Percentiles rank a stretch among this genome's conserved stretches.
These are phyloP conservation scores for Danaus chrysippus DNA, from an alignment of 2,888 invertebrate species.

Conservation along the genomic window DNA sequence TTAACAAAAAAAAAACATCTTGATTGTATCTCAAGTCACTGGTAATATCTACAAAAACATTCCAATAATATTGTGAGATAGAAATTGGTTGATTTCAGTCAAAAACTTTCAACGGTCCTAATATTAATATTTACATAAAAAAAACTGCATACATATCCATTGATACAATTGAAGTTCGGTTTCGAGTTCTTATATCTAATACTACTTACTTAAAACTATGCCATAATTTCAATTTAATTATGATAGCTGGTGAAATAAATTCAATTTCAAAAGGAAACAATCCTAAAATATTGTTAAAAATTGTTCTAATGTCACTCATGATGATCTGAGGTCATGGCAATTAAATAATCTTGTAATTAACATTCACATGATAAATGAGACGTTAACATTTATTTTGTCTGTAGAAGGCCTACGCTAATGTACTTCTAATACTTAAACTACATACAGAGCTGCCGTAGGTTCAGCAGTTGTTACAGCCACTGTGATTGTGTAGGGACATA, in stretches of 20 bases:
- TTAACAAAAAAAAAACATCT: background rate
- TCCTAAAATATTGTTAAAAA: slow-evolving; percentile 9
- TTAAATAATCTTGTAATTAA: too few relatives aligned
- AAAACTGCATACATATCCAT: slow-evolving; percentile 17
- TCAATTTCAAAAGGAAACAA: slow-evolving; percentile 17
- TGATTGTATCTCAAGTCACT: slow-evolving; percentile 3
- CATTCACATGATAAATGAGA: slow-evolving; percentile 59
- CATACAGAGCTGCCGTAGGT: slow-evolving; percentile 37
- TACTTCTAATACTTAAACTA: slow-evolving; percentile 46
- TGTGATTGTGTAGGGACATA: slow-evolving; percentile 29
- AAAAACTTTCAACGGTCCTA: slow-evolving; percentile 23
- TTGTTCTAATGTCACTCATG: slow-evolving; percentile 16
- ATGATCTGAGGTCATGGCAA: too few relatives aligned
- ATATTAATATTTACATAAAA: slow-evolving; percentile 30
- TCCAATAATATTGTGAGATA: slow-evolving; percentile 37
- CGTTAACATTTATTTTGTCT: slow-evolving; percentile 66
- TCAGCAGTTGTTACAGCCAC: slow-evolving; percentile 16
- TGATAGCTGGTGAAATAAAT: slow-evolving; percentile 3
- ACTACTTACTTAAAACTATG: slow-evolving; percentile 4
- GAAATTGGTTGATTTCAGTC: slow-evolving; percentile 34
- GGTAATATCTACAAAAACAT: slow-evolving; percentile 4
- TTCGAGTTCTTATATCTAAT: slow-evolving; percentile 17
- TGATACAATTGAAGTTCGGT: slow-evolving; percentile 17
- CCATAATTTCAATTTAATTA: slow-evolving; percentile 1
- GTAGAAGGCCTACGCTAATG: slow-evolving; percentile 53